Conservation (phyloP, 2,113 vertebrate genomes). For the Cygnus atratus region DNA sequence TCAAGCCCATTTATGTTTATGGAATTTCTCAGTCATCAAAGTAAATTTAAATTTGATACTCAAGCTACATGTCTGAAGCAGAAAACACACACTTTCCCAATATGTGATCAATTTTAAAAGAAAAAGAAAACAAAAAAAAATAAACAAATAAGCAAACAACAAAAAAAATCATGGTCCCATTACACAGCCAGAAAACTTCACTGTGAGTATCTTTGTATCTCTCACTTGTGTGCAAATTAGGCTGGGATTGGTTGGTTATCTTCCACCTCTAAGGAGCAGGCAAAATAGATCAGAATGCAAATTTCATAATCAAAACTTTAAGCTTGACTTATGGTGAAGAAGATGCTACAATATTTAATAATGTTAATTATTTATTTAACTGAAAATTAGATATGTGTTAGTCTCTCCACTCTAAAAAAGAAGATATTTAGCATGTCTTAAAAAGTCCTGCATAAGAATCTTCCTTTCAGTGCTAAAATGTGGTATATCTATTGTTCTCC, state of each 20-base stretch:
- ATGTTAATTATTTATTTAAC: background rate
- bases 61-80: background rate
- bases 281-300: background rate
- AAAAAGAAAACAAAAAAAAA: background rate
- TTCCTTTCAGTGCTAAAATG: background rate
- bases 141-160: too few relatives aligned
- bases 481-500: background rate
- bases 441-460: background rate
- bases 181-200: background rate
- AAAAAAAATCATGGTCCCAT: background rate
- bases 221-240: background rate
- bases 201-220: background rate
- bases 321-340: background rate
- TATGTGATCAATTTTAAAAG: background rate
- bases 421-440: background rate
- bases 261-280: background rate
- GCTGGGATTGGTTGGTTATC: background rate
- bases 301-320: background rate
- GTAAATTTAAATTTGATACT: background rate
- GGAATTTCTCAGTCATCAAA: background rate
- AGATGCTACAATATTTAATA: background rate
- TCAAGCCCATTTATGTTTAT: background rate
- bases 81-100: background rate
- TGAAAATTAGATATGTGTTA: background rate
- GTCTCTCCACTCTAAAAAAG: background rate